Base-by-base conservation (phyloP, 2,797 vertebrate genomes). In the Psittacula derbiana region DNA sequence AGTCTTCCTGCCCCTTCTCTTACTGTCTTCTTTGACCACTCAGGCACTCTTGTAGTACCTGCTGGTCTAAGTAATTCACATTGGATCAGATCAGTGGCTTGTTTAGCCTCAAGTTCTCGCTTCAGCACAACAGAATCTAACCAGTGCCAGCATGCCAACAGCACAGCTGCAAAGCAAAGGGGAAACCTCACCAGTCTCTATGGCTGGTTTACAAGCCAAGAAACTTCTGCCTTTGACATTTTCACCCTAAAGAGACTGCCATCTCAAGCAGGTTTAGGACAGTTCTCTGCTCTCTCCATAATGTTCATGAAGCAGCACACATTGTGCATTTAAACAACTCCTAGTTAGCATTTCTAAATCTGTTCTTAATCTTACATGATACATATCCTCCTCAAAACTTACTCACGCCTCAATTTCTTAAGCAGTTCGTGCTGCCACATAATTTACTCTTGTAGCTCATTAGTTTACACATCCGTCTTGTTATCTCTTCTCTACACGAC, bases 281-380 rank as follows among this genome's bases (percentile, higher is more conserved):
- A 78, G 44, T 78, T 88, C 66, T 72, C 21, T 43, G 33, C 44
- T 80, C 88, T 78, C 87, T 74, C 40, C 74, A 43, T 13, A 40
- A 70, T 1, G 2, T 17, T 52, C 10, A 25, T 1, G 4, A 55
- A 1, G 1, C 44, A 88, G 30, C 4, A 5, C n/a, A 62, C 0
- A 0, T 3, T n/a, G 10, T 50, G 31, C 47, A 73, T 49, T 78
- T 74, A 53, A 58, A 61, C 73, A 80, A 73, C 43, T 53, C 44
- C 43, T 82, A 33, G 33, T 71, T 31, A 80, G n/a, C 33, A 69
- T 53, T 91, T 85, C 66, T 78, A 82, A 92, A 87, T 44, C 24
- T 33, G 47, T 76, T 61, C 55, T 62, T 61, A 1, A 41, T 36
- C 57, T 12, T 65, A 28, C 30, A 74, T 20, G 18, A 87, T 33